Conservation (phyloP, 1,140 invertebrate species). For the Acyrthosiphon pisum region DNA sequence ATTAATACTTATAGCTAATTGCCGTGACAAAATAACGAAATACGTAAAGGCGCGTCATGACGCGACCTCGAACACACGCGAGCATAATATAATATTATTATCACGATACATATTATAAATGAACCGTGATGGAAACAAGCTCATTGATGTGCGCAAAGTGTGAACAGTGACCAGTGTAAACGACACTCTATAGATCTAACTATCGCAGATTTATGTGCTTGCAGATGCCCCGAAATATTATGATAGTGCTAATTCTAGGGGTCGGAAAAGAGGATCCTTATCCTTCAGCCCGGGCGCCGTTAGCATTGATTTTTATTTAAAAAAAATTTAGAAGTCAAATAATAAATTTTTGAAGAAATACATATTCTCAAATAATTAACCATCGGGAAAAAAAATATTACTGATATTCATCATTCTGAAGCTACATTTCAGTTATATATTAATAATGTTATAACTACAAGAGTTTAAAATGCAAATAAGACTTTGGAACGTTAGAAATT, state of each 20-base stretch:
- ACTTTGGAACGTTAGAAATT: too few species aligned
- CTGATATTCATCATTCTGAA: background rate
- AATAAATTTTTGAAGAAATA: background rate
- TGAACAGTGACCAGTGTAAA: background rate
- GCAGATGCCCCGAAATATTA: background rate
- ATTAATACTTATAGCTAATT: background rate
- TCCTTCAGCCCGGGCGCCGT: too few species aligned
- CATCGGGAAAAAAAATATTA: background rate
- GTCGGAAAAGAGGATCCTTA: background rate
- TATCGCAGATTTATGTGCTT: background rate
- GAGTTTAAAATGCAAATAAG: too few species aligned
- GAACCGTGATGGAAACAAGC: background rate
- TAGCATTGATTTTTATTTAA: background rate
- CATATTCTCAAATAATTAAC: background rate
- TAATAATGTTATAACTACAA: too few species aligned
- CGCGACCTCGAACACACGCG: background rate
- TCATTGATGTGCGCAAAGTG: background rate
- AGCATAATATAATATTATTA: background rate
- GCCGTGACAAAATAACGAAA: constrained; percentile 14
- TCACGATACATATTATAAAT: background rate
- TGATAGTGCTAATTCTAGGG: background rate
- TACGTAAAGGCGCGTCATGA: background rate
- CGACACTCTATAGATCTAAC: background rate
- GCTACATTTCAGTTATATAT: too few species aligned
- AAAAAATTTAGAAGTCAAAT: background rate